Base-by-base conservation (phyloP, 2,888 invertebrate genomes). In the Sclerodermus sp. region DNA sequence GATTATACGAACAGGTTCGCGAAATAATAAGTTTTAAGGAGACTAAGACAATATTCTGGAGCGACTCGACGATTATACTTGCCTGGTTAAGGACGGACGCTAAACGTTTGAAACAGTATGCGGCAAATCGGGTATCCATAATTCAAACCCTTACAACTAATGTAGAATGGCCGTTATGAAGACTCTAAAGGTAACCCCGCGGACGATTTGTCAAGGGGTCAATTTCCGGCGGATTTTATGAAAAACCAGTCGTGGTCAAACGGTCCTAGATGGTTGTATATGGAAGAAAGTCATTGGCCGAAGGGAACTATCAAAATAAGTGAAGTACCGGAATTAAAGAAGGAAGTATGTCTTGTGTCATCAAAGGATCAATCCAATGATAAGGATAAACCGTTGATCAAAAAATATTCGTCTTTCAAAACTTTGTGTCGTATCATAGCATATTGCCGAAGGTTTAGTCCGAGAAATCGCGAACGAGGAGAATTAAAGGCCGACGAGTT, bases 61-160 rank as follows among this genome's bases (percentile, higher is more conserved):
- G 51, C 1, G 61, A 64, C 32, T 61, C 57, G 0, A 58, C 52
- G 1, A 53, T 65, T 2, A 51, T 49, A 0, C 43, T 61, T 0
- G 53, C 60, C 2, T 67, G 63, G 62, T 50, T 65, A 1, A 43
- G 55, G 1, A 63, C 53, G 2, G 37, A 56, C 1, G 53, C 60
- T 8, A 52, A 61, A 14, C 38, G 16, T 1, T 31, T 64, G 1
- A 58, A 62, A 43, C 45, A 45, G 0, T 55, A 51, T 15, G 49
- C 47, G 1, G 51, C 48, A 1, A 52, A 52, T 9, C 42, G 55
- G 1, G 49, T 51, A 1, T 36, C 3, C 14, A 44, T 36, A 39
- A 47, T 23, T 4, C 40, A 15, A 40, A 17, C 10, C 10, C 37
- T 3, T 0, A 30, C 32, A 6, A 37, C 1, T 8, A 5, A 5